Evolutionary conservation across 2,888 invertebrate species (phyloP).

Genomic region (Neuroscelio doddi): DNA sequence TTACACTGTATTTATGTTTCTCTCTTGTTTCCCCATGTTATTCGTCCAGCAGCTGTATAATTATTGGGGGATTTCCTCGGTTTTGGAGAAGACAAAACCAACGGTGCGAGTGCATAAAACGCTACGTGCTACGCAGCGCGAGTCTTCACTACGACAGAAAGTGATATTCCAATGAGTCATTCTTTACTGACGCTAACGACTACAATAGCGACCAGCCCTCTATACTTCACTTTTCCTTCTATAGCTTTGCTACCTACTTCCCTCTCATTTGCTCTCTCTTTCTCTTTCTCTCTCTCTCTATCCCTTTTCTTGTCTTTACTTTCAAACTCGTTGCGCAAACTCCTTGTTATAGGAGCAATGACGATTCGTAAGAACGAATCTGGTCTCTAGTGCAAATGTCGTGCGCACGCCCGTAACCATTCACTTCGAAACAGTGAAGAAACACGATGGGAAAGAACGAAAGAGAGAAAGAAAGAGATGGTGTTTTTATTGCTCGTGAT

Average conservation of each 20-base stretch:
- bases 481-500: constrained; percentile 35
- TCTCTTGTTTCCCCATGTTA: no score
- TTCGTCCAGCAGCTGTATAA: no score
- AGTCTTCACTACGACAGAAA: constrained; percentile 26
- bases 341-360: constrained; percentile 29
- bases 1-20: no score
- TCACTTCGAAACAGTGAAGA: constrained; percentile 14
- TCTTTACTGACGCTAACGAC: constrained; percentile 59
- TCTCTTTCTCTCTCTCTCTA: neutral
- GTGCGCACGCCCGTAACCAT: constrained; percentile 5
- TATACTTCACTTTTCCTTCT: constrained; percentile 16
- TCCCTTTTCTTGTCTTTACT: no score
- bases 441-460: constrained; percentile 13
- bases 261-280: constrained; percentile 3
- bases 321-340: constrained; percentile 57
- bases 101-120: no score
- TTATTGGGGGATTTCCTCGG: no score
- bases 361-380: constrained; percentile 39
- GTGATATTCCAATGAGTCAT: constrained; percentile 59
- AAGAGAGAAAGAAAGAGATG: neutral
- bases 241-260: constrained; percentile 1
- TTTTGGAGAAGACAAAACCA: neutral
- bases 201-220: constrained; percentile 45
- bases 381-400: constrained; percentile 22
- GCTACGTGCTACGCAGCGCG: no score